Evolutionary conservation across 2,113 vertebrate genomes (phyloP).

Genomic region (Promerops cafer): DNA sequence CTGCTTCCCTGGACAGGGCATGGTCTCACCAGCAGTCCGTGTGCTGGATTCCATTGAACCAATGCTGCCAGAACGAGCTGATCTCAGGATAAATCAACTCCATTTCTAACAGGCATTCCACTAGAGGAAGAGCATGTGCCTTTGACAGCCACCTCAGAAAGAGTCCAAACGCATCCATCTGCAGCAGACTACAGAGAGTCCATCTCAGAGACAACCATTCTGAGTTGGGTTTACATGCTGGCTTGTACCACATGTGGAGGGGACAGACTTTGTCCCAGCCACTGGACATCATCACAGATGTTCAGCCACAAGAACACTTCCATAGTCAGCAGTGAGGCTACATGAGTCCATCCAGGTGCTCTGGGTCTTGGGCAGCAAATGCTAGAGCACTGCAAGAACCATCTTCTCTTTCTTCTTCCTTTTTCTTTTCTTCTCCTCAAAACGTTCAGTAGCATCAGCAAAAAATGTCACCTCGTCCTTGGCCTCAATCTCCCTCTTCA

Average conservation of each 20-base stretch:
- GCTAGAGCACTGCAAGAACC: constrained; percentile 82
- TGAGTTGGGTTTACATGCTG: not conserved
- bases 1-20: not conserved
- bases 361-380: not conserved
- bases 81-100: not conserved
- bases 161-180: not conserved
- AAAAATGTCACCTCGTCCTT: constrained; percentile 95
- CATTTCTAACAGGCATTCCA: not conserved
- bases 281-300: not conserved
- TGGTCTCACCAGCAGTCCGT: not conserved
- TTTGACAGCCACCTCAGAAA: not conserved
- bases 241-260: not conserved
- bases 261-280: not conserved
- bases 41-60: not conserved
- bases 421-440: constrained; percentile 85
- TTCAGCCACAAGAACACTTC: not conserved
- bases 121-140: not conserved
- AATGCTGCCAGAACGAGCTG: not conserved
- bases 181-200: not conserved
- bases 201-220: not conserved
- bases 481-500: constrained; percentile 89
- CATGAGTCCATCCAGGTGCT: not conserved
- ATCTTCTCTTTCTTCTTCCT: constrained; percentile 86
- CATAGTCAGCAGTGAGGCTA: not conserved
- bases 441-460: constrained; percentile 84